Conservation (phyloP, 2,888 invertebrate genomes). For the Diploptera punctata region DNA sequence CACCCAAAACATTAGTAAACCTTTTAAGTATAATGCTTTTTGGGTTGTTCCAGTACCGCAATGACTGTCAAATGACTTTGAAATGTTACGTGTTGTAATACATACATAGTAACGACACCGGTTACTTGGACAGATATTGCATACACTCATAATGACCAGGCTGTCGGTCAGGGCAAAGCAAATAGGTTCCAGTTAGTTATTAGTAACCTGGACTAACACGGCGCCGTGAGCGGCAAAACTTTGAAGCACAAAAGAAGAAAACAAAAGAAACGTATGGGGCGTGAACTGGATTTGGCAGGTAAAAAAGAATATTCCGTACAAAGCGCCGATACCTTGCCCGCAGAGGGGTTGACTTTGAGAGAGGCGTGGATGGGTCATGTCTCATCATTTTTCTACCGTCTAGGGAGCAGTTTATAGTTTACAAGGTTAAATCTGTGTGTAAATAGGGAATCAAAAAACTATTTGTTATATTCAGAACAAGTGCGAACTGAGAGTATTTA, state of each 20-base stretch:
- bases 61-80: no score
- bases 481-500: not conserved
- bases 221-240: constrained; percentile 18
- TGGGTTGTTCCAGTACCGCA: no score
- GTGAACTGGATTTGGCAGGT: constrained; percentile 30
- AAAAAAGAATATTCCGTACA: not conserved
- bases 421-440: constrained; percentile 26
- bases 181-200: constrained; percentile 15
- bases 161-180: constrained; percentile 5
- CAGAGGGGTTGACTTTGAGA: not conserved
- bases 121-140: not conserved
- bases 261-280: constrained; percentile 22
- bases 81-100: no score
- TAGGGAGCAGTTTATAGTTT: constrained; percentile 11
- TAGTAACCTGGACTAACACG: constrained; percentile 1
- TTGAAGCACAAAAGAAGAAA: constrained; percentile 19
- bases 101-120: no score
- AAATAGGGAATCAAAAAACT: constrained; percentile 24
- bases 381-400: not conserved
- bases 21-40: no score
- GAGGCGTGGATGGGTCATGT: not conserved
- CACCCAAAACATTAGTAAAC: no score
- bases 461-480: constrained; percentile 17
- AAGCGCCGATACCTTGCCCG: not conserved
- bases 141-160: not conserved